Conservation (phyloP, 2,888 invertebrate species). For the Temnothorax unifasciatus region DNA sequence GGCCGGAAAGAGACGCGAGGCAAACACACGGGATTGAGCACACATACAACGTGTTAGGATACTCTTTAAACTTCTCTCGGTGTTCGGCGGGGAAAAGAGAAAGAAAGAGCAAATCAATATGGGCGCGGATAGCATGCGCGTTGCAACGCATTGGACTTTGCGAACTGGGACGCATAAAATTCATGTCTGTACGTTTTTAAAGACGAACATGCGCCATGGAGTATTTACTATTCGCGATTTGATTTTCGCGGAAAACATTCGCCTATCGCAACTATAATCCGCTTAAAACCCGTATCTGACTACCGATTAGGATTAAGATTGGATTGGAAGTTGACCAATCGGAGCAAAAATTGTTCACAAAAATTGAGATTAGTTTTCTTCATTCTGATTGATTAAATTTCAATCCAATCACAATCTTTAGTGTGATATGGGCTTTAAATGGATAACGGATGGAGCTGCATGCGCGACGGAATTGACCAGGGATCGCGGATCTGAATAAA, state of each 20-base stretch:
- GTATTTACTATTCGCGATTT: background rate
- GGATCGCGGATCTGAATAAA: background rate
- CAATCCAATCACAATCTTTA: no score
- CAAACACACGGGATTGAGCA: slow-evolving; percentile 36
- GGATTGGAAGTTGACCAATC: no score
- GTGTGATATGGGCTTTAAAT: background rate
- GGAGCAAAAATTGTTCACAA: no score
- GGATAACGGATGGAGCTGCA: background rate
- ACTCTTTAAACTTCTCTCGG: slow-evolving; percentile 73
- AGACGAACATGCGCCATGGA: slow-evolving; percentile 2
- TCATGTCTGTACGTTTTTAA: slow-evolving; percentile 70
- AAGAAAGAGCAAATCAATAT: slow-evolving; percentile 82
- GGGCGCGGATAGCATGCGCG: slow-evolving; percentile 82
- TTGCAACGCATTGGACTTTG: slow-evolving; percentile 76
- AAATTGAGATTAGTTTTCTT: no score
- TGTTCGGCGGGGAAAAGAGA: slow-evolving; percentile 59
- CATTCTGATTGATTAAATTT: no score
- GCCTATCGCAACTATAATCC: background rate
- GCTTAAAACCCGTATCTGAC: no score
- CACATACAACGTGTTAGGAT: slow-evolving; percentile 56
- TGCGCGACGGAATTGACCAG: background rate
- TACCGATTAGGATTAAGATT: no score
- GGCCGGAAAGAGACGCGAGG: slow-evolving; percentile 43
- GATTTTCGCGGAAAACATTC: background rate
- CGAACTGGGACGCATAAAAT: slow-evolving; percentile 77